phyloP scores from a whole-genome alignment of 2,797 vertebrate genomes.

The Sarcophilus harrisii region DNA sequence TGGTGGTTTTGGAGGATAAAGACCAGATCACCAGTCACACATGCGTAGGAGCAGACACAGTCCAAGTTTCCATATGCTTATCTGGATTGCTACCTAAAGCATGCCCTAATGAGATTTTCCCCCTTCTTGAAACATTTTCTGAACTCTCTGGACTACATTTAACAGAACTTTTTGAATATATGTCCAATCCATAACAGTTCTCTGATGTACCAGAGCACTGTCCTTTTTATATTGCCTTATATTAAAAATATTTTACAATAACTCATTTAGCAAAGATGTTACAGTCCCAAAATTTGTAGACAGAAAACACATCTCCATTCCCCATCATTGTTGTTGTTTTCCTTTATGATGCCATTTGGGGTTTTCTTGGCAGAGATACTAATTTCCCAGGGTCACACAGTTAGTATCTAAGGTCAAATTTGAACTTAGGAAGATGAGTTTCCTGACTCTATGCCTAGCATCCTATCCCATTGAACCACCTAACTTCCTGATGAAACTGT shows the following conservation, averaged over 20 bases:
- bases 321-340: not conserved
- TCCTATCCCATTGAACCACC: not conserved
- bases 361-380: not conserved
- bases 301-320: not conserved
- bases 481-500: no score
- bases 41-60: not conserved
- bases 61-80: not conserved
- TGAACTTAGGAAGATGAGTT: not conserved
- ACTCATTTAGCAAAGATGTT: not conserved
- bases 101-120: not conserved
- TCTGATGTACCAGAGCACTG: not conserved
- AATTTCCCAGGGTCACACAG: not conserved
- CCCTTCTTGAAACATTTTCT: not conserved
- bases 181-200: not conserved
- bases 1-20: not conserved
- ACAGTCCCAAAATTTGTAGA: not conserved
- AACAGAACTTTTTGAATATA: not conserved
- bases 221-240: not conserved
- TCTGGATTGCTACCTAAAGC: not conserved
- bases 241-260: not conserved
- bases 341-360: not conserved
- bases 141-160: not conserved
- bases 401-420: not conserved
- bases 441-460: not conserved
- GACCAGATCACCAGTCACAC: rapidly evolving